These are phyloP conservation scores for Atta cephalotes DNA, from an alignment of 1,140 invertebrate species.

Conservation along the genomic window DNA sequence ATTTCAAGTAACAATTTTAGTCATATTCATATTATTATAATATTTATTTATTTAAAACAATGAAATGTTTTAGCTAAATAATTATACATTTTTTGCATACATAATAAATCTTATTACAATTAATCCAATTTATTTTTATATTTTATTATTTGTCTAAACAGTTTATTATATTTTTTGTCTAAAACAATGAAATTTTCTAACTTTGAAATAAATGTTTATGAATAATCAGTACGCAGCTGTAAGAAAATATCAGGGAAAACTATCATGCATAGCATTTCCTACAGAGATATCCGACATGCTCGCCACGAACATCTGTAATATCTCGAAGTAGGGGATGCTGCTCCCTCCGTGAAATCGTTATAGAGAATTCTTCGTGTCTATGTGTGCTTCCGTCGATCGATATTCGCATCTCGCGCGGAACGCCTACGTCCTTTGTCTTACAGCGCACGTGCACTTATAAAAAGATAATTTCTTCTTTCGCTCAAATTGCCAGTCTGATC, in stretches of 20 bases:
- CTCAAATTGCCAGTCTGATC: too few relatives aligned
- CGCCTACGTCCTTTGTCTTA: conserved; percentile 61
- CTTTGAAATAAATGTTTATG: neutral
- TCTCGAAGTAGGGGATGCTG: conserved; percentile 32
- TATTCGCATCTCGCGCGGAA: conserved; percentile 62
- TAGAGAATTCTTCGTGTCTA: conserved; percentile 57
- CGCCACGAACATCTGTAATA: conserved; percentile 48
- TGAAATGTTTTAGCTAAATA: neutral
- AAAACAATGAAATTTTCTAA: neutral
- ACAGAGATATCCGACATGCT: conserved; percentile 31
- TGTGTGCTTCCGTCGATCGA: conserved; percentile 66
- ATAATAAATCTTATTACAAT: too few relatives aligned
- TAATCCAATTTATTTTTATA: too few relatives aligned
- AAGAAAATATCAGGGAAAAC: conserved; percentile 17
- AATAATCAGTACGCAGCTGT: neutral
- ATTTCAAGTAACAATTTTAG: neutral
- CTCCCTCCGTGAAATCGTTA: conserved; percentile 47
- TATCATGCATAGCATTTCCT: neutral
- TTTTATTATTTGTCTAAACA: too few relatives aligned
- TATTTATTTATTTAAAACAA: neutral
- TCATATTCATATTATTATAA: neutral
- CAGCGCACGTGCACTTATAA: conserved; percentile 45
- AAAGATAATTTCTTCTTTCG: conserved; percentile 63
- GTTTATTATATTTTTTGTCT: neutral
- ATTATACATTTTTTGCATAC: neutral